Evolutionary conservation across 2,113 vertebrate species (phyloP).

Genomic region (Junco hyemalis): DNA sequence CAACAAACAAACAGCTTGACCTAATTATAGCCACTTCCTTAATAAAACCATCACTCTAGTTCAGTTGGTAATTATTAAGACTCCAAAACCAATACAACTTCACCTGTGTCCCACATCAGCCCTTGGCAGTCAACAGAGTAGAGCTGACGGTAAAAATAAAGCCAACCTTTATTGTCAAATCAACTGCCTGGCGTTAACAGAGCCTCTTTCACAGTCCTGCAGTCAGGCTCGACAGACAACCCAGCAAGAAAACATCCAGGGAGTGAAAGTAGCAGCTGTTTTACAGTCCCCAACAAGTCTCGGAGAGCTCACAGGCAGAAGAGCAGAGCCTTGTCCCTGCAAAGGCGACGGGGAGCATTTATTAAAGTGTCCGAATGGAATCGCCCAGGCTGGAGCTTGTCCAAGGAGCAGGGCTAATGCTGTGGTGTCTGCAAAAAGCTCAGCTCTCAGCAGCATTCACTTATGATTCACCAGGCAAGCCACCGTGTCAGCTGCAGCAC

Average conservation of each 20-base stretch:
- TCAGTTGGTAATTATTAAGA: neutral
- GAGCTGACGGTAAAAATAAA: neutral
- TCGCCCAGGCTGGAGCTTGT: constrained; percentile 4
- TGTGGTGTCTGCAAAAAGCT: neutral
- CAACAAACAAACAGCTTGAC: constrained; percentile 22
- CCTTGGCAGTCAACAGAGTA: neutral
- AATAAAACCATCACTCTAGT: neutral
- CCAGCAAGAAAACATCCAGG: constrained; percentile 5
- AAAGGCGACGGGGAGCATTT: neutral
- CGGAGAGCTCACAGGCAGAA: neutral
- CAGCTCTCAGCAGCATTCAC: neutral
- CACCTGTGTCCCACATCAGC: neutral
- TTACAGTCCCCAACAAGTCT: neutral
- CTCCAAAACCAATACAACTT: neutral
- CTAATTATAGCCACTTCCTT: constrained; percentile 4
- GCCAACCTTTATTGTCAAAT: neutral
- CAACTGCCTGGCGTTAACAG: neutral
- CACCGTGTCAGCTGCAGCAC: neutral
- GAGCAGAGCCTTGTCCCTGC: neutral
- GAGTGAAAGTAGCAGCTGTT: constrained; percentile 55
- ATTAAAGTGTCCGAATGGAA: neutral
- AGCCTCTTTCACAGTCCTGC: constrained; percentile 2
- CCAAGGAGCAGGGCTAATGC: neutral
- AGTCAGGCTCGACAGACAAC: neutral
- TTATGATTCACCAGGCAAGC: neutral